phyloP scores from a whole-genome alignment of 1,140 invertebrate species.

The Oscheius sp. region DNA sequence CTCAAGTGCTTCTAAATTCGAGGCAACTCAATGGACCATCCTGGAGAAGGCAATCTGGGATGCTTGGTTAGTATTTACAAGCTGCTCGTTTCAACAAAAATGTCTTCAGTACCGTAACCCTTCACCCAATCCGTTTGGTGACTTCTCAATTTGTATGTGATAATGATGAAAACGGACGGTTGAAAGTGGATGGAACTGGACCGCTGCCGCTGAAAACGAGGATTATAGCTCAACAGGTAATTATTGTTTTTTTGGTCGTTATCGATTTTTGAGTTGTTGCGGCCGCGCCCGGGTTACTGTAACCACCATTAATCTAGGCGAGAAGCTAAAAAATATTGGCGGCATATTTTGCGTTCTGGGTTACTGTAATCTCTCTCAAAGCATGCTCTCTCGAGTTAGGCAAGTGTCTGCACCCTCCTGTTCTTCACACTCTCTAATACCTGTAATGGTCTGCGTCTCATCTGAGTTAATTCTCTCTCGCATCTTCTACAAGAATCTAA shows the following conservation, averaged over 20 bases:
- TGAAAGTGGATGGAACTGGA: slow-evolving; percentile 3
- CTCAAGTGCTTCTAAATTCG: not conserved
- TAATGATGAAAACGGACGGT: not conserved
- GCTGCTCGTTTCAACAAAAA: not conserved
- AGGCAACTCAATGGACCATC: slow-evolving; percentile 7
- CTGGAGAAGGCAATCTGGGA: slow-evolving; percentile 13
- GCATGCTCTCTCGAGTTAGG: too few species aligned
- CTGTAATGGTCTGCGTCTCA: too few species aligned
- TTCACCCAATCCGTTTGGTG: slow-evolving; percentile 1
- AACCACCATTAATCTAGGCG: too few species aligned
- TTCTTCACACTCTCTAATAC: too few species aligned
- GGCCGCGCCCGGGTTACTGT: not conserved
- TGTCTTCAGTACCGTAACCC: slow-evolving; percentile 2
- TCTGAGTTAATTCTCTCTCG: too few species aligned
- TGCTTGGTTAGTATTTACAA: not conserved
- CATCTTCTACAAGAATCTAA: too few species aligned
- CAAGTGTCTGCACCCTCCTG: too few species aligned
- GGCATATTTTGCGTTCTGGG: too few species aligned
- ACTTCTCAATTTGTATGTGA: not conserved
- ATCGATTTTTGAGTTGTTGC: not conserved
- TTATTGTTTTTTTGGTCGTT: not conserved
- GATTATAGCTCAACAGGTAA: slow-evolving; percentile 15
- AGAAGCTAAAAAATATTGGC: too few species aligned
- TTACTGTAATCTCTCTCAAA: too few species aligned
- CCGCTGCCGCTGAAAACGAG: not conserved